A percentile compares a stretch with the other conserved stretches of the same genome.
Evolutionary conservation across 2,113 vertebrate genomes (phyloP).

Genomic region (Tenebrosternarchus preto): DNA sequence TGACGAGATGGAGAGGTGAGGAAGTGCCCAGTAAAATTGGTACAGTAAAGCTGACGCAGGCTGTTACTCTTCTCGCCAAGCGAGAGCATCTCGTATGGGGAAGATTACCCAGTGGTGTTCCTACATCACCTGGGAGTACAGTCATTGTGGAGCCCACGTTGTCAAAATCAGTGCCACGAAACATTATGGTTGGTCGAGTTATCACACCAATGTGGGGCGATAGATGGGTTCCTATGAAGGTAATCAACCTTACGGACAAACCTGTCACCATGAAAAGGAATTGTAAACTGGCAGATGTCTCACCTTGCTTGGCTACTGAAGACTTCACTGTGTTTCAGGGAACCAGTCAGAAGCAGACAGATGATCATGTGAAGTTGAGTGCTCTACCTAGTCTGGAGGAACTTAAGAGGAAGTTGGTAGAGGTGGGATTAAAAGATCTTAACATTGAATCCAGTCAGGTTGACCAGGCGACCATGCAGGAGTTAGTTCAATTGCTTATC

Average conservation of each 20-base stretch:
- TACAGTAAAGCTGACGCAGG: conserved; percentile 26
- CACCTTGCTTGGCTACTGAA: not conserved
- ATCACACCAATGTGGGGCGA: conserved; percentile 43
- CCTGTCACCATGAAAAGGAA: conserved; percentile 29
- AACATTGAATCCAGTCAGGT: conserved; percentile 8
- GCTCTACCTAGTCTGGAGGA: not conserved
- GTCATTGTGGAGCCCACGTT: conserved; percentile 30
- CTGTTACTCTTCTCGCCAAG: conserved; percentile 17
- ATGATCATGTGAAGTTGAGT: not conserved
- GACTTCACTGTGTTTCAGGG: not conserved
- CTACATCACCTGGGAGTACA: no score
- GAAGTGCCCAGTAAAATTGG: conserved; percentile 18
- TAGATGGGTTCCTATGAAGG: conserved; percentile 37
- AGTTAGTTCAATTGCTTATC: conserved; percentile 6
- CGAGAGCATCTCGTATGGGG: conserved; percentile 45
- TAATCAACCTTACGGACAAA: conserved; percentile 21
- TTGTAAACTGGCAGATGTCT: not conserved
- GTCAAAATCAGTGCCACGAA: not conserved
- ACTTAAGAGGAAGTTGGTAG: not conserved
- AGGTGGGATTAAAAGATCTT: not conserved
- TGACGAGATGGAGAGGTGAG: conserved; percentile 6
- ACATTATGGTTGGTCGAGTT: conserved; percentile 4
- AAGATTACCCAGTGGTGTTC: not conserved
- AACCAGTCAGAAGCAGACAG: not conserved
- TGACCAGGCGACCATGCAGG: not conserved